Conservation (phyloP, 2,888 invertebrate species). For the Rhorus exstirpatorius region DNA sequence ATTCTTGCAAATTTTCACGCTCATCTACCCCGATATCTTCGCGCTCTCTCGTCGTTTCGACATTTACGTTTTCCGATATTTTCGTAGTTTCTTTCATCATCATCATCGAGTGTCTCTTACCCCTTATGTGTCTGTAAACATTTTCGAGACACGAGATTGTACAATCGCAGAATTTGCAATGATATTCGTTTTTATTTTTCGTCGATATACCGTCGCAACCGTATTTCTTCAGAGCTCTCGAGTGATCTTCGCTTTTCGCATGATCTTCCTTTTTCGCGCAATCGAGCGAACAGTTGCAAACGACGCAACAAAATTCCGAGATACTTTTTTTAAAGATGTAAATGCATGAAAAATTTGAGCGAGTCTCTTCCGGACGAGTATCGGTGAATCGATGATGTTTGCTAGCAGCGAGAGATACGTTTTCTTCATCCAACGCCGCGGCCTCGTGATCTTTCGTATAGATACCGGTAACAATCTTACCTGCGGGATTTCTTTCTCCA, state of each 20-base stretch:
- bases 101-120: not conserved
- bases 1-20: not conserved
- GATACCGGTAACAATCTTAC: not conserved
- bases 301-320: not conserved
- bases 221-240: not conserved
- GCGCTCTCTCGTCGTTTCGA: too few species aligned
- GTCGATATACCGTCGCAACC: not conserved
- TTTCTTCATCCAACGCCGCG: too few species aligned
- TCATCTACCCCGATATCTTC: not conserved
- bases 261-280: not conserved
- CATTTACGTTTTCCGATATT: not conserved
- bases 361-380: too few species aligned
- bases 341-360: not conserved
- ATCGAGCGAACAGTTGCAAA: constrained; percentile 16
- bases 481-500: not conserved
- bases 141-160: not conserved
- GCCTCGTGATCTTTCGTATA: too few species aligned
- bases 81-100: not conserved
- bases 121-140: constrained; percentile 5
- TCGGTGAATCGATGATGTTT: too few species aligned
- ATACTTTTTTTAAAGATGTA: constrained; percentile 8
- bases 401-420: too few species aligned
- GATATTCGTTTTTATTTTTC: not conserved
- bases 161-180: constrained; percentile 14
- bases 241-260: not conserved